Percentiles rank a stretch among this genome's conserved stretches.
Conservation (phyloP, 2,113 vertebrate genomes). For the Epinephelus moara region DNA sequence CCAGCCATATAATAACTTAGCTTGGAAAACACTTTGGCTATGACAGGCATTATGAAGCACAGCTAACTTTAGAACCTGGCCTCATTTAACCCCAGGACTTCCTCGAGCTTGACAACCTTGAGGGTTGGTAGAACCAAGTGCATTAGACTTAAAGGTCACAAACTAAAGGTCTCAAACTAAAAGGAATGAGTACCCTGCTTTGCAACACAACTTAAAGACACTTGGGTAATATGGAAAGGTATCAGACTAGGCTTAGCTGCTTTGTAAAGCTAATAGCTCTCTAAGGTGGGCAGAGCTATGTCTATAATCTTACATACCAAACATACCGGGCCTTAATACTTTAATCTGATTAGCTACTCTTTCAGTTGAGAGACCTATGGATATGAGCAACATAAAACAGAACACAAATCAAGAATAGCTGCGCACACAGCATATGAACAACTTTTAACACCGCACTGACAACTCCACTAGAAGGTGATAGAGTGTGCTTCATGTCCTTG, state of each 20-base stretch:
- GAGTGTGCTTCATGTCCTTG: accelerated
- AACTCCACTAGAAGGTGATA: not conserved
- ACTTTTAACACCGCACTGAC: not conserved
- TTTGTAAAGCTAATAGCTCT: slow-evolving; percentile 47
- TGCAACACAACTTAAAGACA: not conserved
- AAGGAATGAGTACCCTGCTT: not conserved
- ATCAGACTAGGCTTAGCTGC: slow-evolving; percentile 20
- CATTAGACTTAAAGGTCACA: not conserved
- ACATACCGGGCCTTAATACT: slow-evolving; percentile 68
- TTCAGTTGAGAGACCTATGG: slow-evolving; percentile 49
- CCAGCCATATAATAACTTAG: not conserved
- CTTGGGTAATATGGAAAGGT: not conserved
- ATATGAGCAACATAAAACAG: slow-evolving; percentile 27
- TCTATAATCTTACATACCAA: slow-evolving; percentile 74
- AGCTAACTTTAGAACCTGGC: slow-evolving; percentile 52
- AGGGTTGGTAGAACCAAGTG: not conserved
- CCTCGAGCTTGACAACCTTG: slow-evolving; percentile 19
- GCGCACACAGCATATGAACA: not conserved
- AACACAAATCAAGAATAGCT: not conserved
- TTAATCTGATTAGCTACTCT: slow-evolving; percentile 74
- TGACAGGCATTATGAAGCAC: slow-evolving; percentile 18
- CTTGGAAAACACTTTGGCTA: slow-evolving; percentile 21
- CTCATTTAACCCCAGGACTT: not conserved
- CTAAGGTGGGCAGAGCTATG: slow-evolving; percentile 27
- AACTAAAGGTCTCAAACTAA: not conserved